Percentiles rank a stretch among this genome's conserved stretches.
Evolutionary conservation across 2,797 vertebrate species (phyloP).

Genomic region (Delichon dasypus): DNA sequence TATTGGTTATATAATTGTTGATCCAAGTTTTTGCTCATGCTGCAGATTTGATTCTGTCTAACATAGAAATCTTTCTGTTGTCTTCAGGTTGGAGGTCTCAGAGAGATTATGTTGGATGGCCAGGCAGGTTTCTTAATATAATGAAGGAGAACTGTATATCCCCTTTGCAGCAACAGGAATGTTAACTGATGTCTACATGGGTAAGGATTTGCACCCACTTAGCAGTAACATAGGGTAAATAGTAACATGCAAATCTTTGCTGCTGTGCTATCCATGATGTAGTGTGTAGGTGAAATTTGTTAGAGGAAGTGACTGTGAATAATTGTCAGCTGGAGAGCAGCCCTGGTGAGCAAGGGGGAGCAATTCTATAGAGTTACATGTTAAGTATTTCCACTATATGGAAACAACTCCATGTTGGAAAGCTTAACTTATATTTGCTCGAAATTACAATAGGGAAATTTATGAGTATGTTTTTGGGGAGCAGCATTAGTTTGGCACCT

Average conservation of each 20-base stretch:
- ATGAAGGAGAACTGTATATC: not conserved
- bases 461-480: not conserved
- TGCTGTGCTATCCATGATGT: not conserved
- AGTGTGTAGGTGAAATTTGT: not conserved
- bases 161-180: not conserved
- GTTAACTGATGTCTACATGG: not conserved
- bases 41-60: not conserved
- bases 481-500: not conserved
- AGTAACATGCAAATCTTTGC: not conserved
- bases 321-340: not conserved
- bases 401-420: not conserved
- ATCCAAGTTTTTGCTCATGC: not conserved
- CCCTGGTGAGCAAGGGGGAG: not conserved
- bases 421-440: not conserved
- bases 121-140: conserved; percentile 5
- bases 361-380: not conserved
- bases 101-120: not conserved
- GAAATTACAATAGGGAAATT: not conserved
- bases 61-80: not conserved
- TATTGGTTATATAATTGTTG: not conserved
- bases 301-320: not conserved
- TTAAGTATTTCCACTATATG: not conserved
- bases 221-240: not conserved
- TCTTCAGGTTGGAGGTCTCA: not conserved
- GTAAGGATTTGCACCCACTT: not conserved